Conservation (phyloP, 1,140 invertebrate species). For the Musca domestica region DNA sequence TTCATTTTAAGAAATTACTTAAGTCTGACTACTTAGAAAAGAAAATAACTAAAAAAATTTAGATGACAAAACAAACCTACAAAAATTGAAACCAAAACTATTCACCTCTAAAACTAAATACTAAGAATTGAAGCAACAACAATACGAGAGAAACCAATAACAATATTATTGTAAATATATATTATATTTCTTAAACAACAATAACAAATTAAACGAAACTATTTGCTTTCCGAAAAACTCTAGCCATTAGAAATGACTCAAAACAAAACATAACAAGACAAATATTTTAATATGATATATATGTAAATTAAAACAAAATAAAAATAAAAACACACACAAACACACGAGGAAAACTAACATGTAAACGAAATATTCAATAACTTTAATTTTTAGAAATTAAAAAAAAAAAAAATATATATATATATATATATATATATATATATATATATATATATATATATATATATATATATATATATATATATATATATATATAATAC, state of each 20-base stretch:
- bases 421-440: too few species aligned
- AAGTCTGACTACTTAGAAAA: conserved; percentile 22
- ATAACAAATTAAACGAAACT: background rate
- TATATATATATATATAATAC: too few species aligned
- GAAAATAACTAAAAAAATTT: conserved; percentile 31
- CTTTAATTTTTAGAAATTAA: background rate
- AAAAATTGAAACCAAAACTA: background rate
- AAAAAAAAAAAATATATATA: background rate
- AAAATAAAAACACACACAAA: background rate
- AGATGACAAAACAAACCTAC: conserved; percentile 2
- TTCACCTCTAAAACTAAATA: conserved; percentile 25
- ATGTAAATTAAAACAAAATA: background rate
- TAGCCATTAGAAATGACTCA: background rate
- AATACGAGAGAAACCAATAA: background rate
- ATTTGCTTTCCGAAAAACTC: background rate
- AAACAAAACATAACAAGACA: background rate
- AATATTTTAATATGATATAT: conserved; percentile 5
- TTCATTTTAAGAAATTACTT: background rate
- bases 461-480: too few species aligned
- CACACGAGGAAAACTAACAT: conserved; percentile 11
- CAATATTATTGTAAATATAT: conserved; percentile 14
- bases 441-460: too few species aligned
- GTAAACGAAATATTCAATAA: conserved; percentile 2
- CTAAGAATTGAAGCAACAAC: too few species aligned
- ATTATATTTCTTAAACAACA: conserved; percentile 1